Evolutionary conservation across 2,113 vertebrate species (phyloP), one percentile per base, ranked within the genome.

Genomic region (Tauraco erythrolophus): DNA sequence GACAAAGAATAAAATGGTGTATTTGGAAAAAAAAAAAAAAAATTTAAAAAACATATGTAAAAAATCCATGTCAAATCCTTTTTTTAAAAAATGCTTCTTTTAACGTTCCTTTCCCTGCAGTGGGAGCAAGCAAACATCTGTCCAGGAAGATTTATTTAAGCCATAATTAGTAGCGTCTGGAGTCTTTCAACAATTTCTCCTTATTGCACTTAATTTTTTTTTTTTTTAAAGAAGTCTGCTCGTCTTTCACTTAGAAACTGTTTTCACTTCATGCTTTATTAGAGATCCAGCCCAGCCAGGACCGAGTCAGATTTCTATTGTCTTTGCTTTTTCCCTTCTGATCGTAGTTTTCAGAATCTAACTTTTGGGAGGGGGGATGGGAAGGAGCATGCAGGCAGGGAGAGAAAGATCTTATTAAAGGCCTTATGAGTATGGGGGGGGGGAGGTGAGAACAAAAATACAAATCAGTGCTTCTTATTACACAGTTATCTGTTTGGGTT

Each of bases 141-240:
- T 97, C 97, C 98, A 95, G 98, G 98, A 98, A 98, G 98, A 98
- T 98, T 99, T 98, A 97, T 98, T 98, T 98, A 98, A 99, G 98
- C 98, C 98, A 98, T 99, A 99, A 99, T 99, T 99, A 99, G 99
- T 98, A 98, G 98, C 98, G 99, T 99, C 99, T 99, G 99, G 99
- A 99, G 98, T 97, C 98, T 98, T 98, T 98, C 98, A 98, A 98
- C 98, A 99, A 97, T 98, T 97, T 98, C 97, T 96, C 77, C 97
- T 97, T 97, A 98, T 97, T 98, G 94, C 97, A 96, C 96, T 97
- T 98, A 96, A 10, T 71, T 18, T 46, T 35, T 48, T 78, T 77
- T 70, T 8, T 76, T 9, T 66, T 9, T 62, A 84, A 94, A 96
- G 46, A 75, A 97, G 88, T 68, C 96, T 95, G 88, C 92, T 84